Conservation (phyloP, 2,797 vertebrate genomes). For the Anguilla megastoma region DNA sequence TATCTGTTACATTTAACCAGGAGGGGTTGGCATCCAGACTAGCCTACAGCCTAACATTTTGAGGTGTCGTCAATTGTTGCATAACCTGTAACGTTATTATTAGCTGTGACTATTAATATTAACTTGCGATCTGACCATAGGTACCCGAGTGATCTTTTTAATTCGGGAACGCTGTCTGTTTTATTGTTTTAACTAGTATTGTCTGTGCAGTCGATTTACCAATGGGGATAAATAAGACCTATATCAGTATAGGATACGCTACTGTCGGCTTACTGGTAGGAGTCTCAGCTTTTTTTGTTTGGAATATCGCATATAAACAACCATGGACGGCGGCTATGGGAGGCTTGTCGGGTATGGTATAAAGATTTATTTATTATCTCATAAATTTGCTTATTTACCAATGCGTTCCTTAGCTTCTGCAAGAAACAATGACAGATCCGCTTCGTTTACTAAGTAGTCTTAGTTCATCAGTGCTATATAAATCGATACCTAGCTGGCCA, state of each 20-base stretch:
- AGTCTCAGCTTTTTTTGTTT: conserved; percentile 81
- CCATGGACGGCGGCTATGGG: conserved; percentile 87
- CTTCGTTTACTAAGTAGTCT: not conserved
- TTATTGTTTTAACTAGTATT: conserved; percentile 15
- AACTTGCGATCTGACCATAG: not conserved
- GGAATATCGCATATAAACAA: conserved; percentile 82
- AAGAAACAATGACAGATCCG: not conserved
- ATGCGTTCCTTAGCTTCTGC: not conserved
- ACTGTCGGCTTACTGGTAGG: conserved; percentile 75
- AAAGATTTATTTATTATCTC: not conserved
- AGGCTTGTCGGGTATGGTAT: conserved; percentile 84
- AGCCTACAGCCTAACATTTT: not conserved
- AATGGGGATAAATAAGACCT: conserved; percentile 70
- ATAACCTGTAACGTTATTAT: not conserved
- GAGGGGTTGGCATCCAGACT: not conserved
- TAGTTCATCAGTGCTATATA: not conserved
- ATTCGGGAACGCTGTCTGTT: not conserved
- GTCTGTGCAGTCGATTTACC: not conserved
- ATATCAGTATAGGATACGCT: conserved; percentile 77
- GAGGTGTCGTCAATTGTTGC: conserved; percentile 4
- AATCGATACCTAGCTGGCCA: not conserved
- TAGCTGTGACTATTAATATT: not conserved
- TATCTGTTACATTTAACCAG: not conserved
- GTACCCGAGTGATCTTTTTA: not conserved
- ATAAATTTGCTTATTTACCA: not conserved